A percentile compares a stretch with the other conserved stretches of the same genome.
These are phyloP conservation scores for Hyposmocoma kahamanoa DNA, from an alignment of 1,140 invertebrate species.

Conservation along the genomic window DNA sequence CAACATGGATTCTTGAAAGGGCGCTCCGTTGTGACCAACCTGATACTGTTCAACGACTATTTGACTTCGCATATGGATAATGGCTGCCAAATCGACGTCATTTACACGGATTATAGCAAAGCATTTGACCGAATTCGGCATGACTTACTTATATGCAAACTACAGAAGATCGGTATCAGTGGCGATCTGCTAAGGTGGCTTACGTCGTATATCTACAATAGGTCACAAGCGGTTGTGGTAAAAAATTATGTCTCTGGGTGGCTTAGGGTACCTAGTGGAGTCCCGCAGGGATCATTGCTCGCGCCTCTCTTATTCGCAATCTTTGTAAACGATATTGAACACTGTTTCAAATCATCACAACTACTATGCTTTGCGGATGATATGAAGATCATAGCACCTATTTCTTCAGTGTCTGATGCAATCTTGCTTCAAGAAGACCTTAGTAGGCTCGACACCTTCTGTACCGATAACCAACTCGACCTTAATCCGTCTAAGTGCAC, in stretches of 20 bases:
- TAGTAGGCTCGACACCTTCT: neutral
- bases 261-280: constrained; percentile 12
- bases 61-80: constrained; percentile 16
- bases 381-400: constrained; percentile 10
- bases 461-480: neutral
- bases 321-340: constrained; percentile 14
- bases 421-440: neutral
- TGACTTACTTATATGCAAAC: constrained; percentile 10
- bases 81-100: constrained; percentile 25
- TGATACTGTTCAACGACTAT: constrained; percentile 20
- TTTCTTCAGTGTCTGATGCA: neutral
- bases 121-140: constrained; percentile 36
- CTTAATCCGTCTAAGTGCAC: neutral
- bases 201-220: neutral
- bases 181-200: constrained; percentile 16
- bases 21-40: neutral
- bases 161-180: constrained; percentile 16
- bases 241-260: constrained; percentile 12
- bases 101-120: constrained; percentile 37
- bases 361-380: constrained; percentile 9
- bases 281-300: constrained; percentile 13
- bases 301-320: constrained; percentile 11
- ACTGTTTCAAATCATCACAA: neutral
- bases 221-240: constrained; percentile 16
- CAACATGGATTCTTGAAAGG: neutral